These are phyloP conservation scores for Euproctis similis DNA, from an alignment of 2,888 invertebrate species.

Conservation along the genomic window DNA sequence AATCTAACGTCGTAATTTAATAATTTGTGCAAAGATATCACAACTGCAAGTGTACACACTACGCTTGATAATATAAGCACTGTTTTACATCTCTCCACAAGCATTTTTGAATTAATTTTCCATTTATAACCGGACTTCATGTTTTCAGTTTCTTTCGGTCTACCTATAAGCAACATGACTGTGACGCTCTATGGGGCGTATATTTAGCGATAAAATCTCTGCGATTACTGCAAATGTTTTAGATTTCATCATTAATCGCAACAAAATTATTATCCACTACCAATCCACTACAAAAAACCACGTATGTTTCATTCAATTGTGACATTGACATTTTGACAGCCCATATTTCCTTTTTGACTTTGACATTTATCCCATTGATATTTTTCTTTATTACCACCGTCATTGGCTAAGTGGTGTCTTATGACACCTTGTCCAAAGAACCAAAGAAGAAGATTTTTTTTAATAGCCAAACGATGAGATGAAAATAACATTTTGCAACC, in stretches of 20 bases:
- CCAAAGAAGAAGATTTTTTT: no score
- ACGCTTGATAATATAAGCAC: slow-evolving; percentile 60
- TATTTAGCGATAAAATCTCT: slow-evolving; percentile 38
- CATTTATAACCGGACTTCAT: slow-evolving; percentile 49
- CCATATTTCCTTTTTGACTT: no score
- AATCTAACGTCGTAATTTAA: slow-evolving; percentile 54
- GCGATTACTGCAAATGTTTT: slow-evolving; percentile 38
- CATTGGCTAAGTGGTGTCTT: no score
- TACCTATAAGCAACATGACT: slow-evolving; percentile 64
- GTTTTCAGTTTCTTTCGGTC: slow-evolving; percentile 38
- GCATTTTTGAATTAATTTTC: slow-evolving; percentile 53
- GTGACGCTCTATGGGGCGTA: slow-evolving; percentile 28
- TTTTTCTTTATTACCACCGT: no score
- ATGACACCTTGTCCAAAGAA: no score
- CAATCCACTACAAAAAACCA: slow-evolving; percentile 58
- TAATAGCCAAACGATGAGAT: no score
- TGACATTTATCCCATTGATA: no score
- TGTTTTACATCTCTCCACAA: slow-evolving; percentile 60
- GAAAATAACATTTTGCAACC: no score
- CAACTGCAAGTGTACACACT: slow-evolving; percentile 57
- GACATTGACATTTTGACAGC: slow-evolving; percentile 13
- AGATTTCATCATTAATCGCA: slow-evolving; percentile 55
- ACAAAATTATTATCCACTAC: slow-evolving; percentile 51
- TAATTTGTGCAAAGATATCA: slow-evolving; percentile 57
- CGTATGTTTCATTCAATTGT: slow-evolving; percentile 42